These are phyloP conservation scores for Stomatorhinus walkeri DNA, from an alignment of 2,797 vertebrate genomes.

Conservation along the genomic window DNA sequence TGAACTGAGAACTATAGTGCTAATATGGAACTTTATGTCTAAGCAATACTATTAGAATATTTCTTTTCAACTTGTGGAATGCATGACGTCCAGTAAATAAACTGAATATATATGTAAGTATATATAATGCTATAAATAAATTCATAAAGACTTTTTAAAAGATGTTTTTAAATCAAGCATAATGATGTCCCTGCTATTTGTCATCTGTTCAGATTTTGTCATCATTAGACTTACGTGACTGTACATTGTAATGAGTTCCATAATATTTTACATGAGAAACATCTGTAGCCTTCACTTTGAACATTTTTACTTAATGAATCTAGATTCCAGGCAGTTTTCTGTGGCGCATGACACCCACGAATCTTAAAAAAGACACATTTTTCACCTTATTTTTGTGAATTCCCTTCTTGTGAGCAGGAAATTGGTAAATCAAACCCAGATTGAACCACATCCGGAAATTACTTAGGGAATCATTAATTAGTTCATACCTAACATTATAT, in stretches of 20 bases:
- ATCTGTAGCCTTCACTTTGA: constrained; percentile 53
- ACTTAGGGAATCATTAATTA: constrained; percentile 10
- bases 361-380: constrained; percentile 45
- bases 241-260: neutral
- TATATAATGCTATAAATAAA: neutral
- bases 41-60: neutral
- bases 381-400: constrained; percentile 63
- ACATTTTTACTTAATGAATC: constrained; percentile 49
- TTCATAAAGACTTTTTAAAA: neutral
- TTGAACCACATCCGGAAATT: constrained; percentile 27
- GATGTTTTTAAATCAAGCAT: neutral
- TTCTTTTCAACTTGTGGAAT: neutral
- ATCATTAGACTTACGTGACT: neutral
- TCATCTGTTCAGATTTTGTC: neutral
- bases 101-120: neutral
- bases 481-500: neutral
- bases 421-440: constrained; percentile 33
- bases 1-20: neutral
- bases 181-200: neutral
- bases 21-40: neutral
- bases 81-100: neutral
- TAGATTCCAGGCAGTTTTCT: constrained; percentile 43
- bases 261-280: constrained; percentile 31
- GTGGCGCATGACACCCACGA: constrained; percentile 52
- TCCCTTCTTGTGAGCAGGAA: constrained; percentile 59